Evolutionary conservation across 2,113 vertebrate species (phyloP).

Genomic region (Brachyhypopomus occidentalis): DNA sequence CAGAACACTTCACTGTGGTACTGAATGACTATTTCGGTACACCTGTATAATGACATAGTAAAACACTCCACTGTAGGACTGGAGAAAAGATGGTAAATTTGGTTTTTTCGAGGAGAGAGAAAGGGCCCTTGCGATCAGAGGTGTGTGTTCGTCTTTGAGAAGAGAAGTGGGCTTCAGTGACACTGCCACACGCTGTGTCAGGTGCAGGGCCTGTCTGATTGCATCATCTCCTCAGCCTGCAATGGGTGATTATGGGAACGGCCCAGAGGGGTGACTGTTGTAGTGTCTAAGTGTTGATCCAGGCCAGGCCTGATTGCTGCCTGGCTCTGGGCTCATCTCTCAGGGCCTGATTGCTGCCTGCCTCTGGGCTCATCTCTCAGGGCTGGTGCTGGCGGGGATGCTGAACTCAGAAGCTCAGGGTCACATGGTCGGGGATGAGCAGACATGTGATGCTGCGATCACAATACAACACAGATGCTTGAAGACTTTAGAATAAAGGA

Average conservation of each 20-base stretch:
- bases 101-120: constrained; percentile 31
- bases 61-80: constrained; percentile 8
- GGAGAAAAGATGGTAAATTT: constrained; percentile 6
- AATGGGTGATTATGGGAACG: constrained; percentile 47
- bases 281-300: constrained; percentile 44
- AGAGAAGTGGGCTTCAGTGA: not conserved
- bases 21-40: not conserved
- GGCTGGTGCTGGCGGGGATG: constrained; percentile 8
- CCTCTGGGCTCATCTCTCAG: constrained; percentile 18
- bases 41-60: not conserved
- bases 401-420: constrained; percentile 39
- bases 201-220: constrained; percentile 34
- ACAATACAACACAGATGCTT: no score
- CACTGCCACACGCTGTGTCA: constrained; percentile 33
- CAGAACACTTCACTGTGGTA: not conserved
- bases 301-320: constrained; percentile 42
- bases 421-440: not conserved
- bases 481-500: no score
- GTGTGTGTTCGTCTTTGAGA: constrained; percentile 2
- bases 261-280: constrained; percentile 23
- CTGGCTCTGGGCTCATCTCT: constrained; percentile 9
- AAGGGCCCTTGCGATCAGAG: constrained; percentile 1
- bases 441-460: no score
- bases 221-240: constrained; percentile 31
- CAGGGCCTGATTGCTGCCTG: constrained; percentile 40